Base-by-base conservation (phyloP, 92 coral and sea anemone genomes). In the Porites cylindrica region DNA sequence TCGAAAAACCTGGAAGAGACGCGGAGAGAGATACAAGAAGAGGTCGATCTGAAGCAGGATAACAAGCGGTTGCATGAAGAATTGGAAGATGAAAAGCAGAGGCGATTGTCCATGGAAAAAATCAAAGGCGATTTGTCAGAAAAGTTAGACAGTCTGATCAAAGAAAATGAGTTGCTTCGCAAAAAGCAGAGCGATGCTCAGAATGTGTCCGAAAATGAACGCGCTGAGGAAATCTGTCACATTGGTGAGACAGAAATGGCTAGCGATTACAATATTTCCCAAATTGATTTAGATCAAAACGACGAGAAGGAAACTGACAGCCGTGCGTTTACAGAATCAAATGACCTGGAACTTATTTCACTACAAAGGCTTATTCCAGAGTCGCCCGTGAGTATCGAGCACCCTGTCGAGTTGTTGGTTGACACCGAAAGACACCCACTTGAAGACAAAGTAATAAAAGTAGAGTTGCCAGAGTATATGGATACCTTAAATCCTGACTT, bases 61-160 rank as follows among this genome's bases (percentile, higher is more conserved):
- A 90, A 88, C 29, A 90, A 90, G 82, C 83, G 52, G 54, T 85
- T 94, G 51, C 81, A 78, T 38, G 91, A 92, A 16, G 90, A 93
- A 52, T 79, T 94, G 69, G 52, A 66, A 23, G 72, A 66, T 21
- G 92, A 82, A 54, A 88, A 62, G 58, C 77, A 90, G 43, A 82
- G 76, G 38, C 72, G 81, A 62, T 60, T 84, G 51, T 80, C 77
- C 68, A 51, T 87, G 64, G 77, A 80, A n/a, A 87, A 92, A 51
- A 87, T 76, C 62, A 92, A 87, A 53, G 75, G 70, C 21, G 96
- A 92, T 14, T 74, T 92, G 23, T 53, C 71, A 51, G 69, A 65
- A 78, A 92, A 94, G 51, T 69, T 90, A 12, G 81, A 82, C 65
- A 70, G 70, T 62, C 80, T 84, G 81, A 84, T 80, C 70, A 89